Base-by-base conservation (phyloP, 2,888 invertebrate genomes). In the Encarsia formosa region DNA sequence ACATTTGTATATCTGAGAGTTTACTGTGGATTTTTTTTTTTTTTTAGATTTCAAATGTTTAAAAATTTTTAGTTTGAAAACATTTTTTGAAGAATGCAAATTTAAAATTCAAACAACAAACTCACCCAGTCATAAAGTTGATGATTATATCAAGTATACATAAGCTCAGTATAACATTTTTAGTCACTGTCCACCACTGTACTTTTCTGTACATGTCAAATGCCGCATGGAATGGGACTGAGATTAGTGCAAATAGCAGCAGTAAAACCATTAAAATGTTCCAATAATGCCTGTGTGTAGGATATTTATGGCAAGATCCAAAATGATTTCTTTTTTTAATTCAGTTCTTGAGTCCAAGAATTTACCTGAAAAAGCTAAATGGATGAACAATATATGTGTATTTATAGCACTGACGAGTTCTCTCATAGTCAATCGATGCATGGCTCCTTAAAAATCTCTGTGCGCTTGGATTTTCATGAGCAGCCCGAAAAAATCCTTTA, bases 71-170 rank as follows among this genome's bases (percentile, higher is more conserved):
- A 23, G 16, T 18, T 40, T 18, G 18, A 40, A 18, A 16, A 18
- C 3, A n/a, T 32, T 35, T 35, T 29, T 37, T 24, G 26, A 34
- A 11, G 18, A 22, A 15, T 15, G 23, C 8, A 26, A n/a, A 8
- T 16, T n/a, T n/a, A 18, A 11, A 4, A 29, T 38, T 37, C 5
- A 23, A 34, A n/a, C 4, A 9, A 19, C 32, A 39, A 32, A 29
- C 49, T 64, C 63, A 73, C 65, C 75, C 76, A 5, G 75, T 75
- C 8, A 59, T 54, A 48, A 69, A 71, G 55, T 72, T 73, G 26
- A 74, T 26, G 8, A 68, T 2, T 42, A 76, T 63, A 52, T 76
- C 75, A 3, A 59, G 3, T 26, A 66, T 64, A 42, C 67, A 70
- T 0, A 70, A 38, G 3, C 58, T n/a, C 23, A 75, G 58, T 0